These are phyloP conservation scores for Zaprionus bogoriensis DNA, from an alignment of 2,888 invertebrate species.

Conservation along the genomic window DNA sequence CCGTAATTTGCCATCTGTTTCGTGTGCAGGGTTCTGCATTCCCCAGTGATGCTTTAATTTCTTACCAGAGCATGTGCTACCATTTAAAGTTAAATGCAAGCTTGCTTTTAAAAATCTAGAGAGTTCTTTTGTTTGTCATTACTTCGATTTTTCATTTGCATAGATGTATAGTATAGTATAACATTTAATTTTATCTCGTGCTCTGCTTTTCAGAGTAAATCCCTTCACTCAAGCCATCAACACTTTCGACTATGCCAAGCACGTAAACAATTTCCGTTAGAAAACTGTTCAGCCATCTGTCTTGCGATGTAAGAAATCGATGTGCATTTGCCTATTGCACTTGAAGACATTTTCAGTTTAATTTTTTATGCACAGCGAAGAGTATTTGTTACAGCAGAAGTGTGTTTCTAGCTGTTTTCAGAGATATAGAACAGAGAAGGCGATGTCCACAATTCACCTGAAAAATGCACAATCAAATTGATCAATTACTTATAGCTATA, in stretches of 20 bases:
- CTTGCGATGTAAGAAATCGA: background rate
- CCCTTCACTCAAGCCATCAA: background rate
- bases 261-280: slow-evolving; percentile 16
- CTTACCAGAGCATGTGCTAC: no score
- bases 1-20: background rate
- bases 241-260: background rate
- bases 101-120: no score
- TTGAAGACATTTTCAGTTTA: background rate
- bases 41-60: no score
- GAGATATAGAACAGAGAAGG: no score
- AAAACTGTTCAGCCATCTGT: background rate
- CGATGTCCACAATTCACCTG: no score
- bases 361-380: background rate
- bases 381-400: background rate
- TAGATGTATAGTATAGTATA: background rate
- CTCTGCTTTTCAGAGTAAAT: background rate
- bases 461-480: no score
- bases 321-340: background rate
- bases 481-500: no score
- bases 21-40: no score
- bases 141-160: background rate
- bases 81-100: no score
- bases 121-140: no score
- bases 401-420: no score
- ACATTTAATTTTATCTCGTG: background rate